These are phyloP conservation scores for Gulo gulo DNA, from an alignment of 2,113 vertebrate species.

Conservation along the genomic window DNA sequence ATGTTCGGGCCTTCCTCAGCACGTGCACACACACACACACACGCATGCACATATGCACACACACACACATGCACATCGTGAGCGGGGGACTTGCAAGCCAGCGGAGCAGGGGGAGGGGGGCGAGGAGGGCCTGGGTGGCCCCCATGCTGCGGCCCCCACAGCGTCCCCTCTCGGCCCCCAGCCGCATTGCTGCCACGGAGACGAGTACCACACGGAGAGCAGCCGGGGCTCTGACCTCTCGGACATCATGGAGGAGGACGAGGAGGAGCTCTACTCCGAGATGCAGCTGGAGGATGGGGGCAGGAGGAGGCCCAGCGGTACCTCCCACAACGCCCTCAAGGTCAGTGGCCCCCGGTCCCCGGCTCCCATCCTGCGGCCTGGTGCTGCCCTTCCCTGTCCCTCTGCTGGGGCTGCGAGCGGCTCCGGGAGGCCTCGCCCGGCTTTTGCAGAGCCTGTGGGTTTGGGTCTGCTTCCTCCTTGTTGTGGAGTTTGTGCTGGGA, in stretches of 20 bases:
- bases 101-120: not conserved
- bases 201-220: conserved; percentile 97
- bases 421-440: accelerated
- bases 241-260: conserved; percentile 98
- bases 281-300: conserved; percentile 96
- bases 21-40: no score
- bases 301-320: conserved; percentile 89
- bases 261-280: conserved; percentile 97
- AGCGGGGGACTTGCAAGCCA: not conserved
- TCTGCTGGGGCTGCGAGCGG: not conserved
- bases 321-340: conserved; percentile 94
- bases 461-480: not conserved
- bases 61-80: not conserved
- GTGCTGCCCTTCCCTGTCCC: not conserved
- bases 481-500: not conserved
- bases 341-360: conserved; percentile 77
- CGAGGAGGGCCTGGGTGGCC: not conserved
- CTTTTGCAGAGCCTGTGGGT: accelerated
- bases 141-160: not conserved
- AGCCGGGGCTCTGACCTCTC: conserved; percentile 97
- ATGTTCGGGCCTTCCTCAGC: not conserved
- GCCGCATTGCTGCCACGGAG: conserved; percentile 92
- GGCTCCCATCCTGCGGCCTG: accelerated
- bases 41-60: not conserved
- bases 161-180: conserved; percentile 49